Percentiles rank a stretch among this genome's conserved stretches.
These are phyloP conservation scores for Polydrusus tereticollis DNA, from an alignment of 2,888 invertebrate genomes.

Conservation along the genomic window DNA sequence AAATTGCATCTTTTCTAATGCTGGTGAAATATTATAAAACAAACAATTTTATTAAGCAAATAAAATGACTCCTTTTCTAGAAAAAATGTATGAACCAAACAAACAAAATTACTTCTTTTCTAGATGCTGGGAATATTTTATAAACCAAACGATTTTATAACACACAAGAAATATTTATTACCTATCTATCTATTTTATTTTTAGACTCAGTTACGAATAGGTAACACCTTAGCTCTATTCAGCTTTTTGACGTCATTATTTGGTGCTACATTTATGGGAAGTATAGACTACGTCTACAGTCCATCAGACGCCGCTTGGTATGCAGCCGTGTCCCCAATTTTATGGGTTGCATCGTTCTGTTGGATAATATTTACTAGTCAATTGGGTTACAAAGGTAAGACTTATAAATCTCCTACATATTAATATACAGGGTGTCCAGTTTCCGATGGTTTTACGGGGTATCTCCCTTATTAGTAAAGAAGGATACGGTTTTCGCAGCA, in stretches of 20 bases:
- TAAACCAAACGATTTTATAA: no score
- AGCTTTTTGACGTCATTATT: constrained; percentile 71
- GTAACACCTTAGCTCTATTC: constrained; percentile 70
- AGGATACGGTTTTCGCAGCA: no score
- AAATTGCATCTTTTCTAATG: no score
- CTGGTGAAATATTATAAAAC: no score
- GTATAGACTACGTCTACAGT: constrained; percentile 73
- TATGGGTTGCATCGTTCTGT: constrained; percentile 77
- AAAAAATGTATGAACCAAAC: no score
- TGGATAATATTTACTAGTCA: constrained; percentile 78
- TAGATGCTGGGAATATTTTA: no score
- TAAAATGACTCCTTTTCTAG: no score
- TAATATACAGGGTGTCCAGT: background rate
- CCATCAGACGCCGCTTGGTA: constrained; percentile 76
- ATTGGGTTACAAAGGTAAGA: constrained; percentile 71
- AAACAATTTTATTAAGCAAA: no score
- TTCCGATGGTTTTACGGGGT: no score
- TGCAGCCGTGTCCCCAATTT: constrained; percentile 78
- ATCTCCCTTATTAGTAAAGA: no score
- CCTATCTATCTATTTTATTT: constrained; percentile 46
- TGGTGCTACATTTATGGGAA: constrained; percentile 76
- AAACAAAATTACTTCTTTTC: no score
- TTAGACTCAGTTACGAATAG: constrained; percentile 69
- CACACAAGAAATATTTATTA: background rate
- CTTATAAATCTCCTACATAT: background rate